Base-by-base conservation (phyloP, 1,140 invertebrate genomes). In the Sitophilus oryzae region DNA sequence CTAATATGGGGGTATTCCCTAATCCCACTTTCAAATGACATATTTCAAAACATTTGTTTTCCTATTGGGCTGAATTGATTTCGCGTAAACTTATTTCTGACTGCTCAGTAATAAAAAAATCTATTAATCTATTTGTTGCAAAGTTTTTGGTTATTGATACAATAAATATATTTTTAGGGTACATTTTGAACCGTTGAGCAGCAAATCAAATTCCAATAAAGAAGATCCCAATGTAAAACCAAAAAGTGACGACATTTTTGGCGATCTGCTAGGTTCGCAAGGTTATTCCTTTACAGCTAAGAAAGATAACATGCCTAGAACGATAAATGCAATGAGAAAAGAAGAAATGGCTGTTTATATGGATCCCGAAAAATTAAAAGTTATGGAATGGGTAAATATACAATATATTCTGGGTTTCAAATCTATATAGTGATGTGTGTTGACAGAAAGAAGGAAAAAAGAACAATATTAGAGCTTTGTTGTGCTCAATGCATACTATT, bases 401-500 rank as follows among this genome's bases (percentile, higher is more conserved):
- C 25, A 42, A 42, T 47, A 23, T 38, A n/a, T n/a, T n/a, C n/a
- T n/a, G n/a, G n/a, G n/a, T n/a, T n/a, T n/a, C n/a, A n/a, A n/a
- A n/a, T n/a, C n/a, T n/a, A n/a, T n/a, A n/a, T n/a, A n/a, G n/a
- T n/a, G n/a, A n/a, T n/a, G n/a, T 60, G 16, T 43, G 41, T 37
- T 62, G 61, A 16, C 37, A 95, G 93, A 91, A 82, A 20, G 89
- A 96, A 69, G 96, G 95, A 2, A 99, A 99, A 70, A 93, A 95
- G 67, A 84, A 87, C 41, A 99, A 99, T 71, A 93, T 99, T 54
- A 80, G 97, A 45, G 94, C 95, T 0, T 74, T 99, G 9, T 72
- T 99, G 0, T 95, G 93, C 64, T 94, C 95, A 0, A 76, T 99
- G 64, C 91, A 98, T 65, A 90, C 86, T 0, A 85, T 99, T 6